phyloP scores from a whole-genome alignment of 2,113 vertebrate species.

The Crotophaga sulcirostris region DNA sequence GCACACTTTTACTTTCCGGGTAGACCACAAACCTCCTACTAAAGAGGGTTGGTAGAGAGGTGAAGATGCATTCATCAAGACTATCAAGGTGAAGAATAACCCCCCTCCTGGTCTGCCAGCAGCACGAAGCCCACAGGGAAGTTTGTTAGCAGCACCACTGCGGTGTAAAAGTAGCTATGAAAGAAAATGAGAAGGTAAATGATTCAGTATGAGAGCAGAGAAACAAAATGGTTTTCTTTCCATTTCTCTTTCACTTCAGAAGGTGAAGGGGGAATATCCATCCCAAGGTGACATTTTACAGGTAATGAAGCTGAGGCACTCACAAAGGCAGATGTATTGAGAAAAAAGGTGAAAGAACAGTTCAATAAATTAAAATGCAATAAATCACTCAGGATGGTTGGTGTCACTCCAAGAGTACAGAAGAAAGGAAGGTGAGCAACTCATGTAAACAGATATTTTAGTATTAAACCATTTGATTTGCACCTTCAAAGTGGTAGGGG shows the following conservation, averaged over 20 bases:
- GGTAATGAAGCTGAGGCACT: neutral
- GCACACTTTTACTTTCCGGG: neutral
- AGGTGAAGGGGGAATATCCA: constrained; percentile 45
- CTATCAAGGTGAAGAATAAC: neutral
- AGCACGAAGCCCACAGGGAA: neutral
- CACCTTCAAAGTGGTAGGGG: neutral
- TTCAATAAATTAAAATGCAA: constrained; percentile 51
- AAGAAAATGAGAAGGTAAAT: constrained; percentile 2
- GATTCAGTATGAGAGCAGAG: neutral
- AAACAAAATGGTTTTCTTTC: constrained; percentile 10
- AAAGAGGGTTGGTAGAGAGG: neutral
- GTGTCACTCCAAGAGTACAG: neutral
- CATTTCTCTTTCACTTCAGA: constrained; percentile 17
- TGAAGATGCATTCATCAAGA: neutral
- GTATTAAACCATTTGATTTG: neutral
- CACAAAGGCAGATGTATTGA: neutral
- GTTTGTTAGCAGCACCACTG: neutral
- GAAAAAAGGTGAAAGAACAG: constrained; percentile 30
- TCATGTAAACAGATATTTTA: neutral
- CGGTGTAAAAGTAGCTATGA: neutral
- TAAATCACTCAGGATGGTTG: constrained; percentile 19
- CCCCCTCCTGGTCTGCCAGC: neutral
- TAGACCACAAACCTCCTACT: neutral
- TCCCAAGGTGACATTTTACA: constrained; percentile 44
- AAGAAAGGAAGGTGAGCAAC: constrained; percentile 1